Evolutionary conservation across 2,113 vertebrate species (phyloP), one percentile per base, ranked within the genome.

Genomic region (Oplegnathus fasciatus): DNA sequence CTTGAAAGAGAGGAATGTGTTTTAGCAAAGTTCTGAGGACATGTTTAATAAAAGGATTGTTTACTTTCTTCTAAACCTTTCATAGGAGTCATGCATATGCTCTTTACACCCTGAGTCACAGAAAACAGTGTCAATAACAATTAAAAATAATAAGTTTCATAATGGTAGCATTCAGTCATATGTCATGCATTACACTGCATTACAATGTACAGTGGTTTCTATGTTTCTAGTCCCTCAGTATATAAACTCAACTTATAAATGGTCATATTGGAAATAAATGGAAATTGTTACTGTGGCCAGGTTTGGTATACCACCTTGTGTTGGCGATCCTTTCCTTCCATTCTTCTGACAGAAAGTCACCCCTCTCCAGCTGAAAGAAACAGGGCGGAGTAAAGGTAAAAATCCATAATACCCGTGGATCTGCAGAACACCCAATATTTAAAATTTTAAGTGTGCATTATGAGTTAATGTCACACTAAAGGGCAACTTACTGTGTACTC

Each of bases 241-340:
- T 44, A 42, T 22, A 62, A 42, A 62, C 30, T 69, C 46, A 40
- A 26, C 30, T 40, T 74, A 30, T 37, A 40, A 75, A 50, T 50
- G 4, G 40, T 40, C n/a, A 32, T 22, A 4, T 44, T 74, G 68
- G 32, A 61, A 85, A 28, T 69, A 64, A 82, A 76, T 44, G 3
- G 44, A 65, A 55, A 52, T 13, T 46, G 62, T 61, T 14, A 8
- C 40, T 52, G 62, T 6, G 24, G 22, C n/a, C 48, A 28, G 32
- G 24, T 64, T 60, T 77, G 57, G 13, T 84, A 15, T 44, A 89
- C 67, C 96, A 99, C 98, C 98, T 99, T 94, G 98, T 99, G 95
- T 97, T 99, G 83, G 98, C 98, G 57, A 99, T 99, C 80, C 98
- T 97, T 71, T 99, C 98, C 81, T 96, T 96, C 98, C 98, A 99